Percentiles rank a stretch among this genome's conserved stretches.
phyloP scores from a whole-genome alignment of 2,797 vertebrate species.

The Chlorospingus flavigularis region DNA sequence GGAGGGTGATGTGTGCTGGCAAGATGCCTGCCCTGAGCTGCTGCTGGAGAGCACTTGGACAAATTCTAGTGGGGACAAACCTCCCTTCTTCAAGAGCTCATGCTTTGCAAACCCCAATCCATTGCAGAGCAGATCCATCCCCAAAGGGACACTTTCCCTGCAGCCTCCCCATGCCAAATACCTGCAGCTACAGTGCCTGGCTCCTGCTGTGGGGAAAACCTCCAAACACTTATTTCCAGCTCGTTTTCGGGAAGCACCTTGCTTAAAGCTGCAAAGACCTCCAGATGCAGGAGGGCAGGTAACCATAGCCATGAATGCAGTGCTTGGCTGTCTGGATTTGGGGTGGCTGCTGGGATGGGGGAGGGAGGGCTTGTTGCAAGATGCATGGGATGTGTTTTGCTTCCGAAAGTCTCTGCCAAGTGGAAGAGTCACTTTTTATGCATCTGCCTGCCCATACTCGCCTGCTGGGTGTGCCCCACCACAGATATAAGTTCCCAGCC shows the following conservation, averaged over 20 bases:
- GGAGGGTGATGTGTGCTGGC: background rate
- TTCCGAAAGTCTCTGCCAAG: background rate
- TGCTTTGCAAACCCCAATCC: background rate
- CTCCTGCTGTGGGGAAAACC: background rate
- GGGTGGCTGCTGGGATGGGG: background rate
- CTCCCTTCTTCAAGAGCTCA: fast-evolving
- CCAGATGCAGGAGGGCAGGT: no score
- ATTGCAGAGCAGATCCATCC: background rate
- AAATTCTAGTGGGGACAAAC: background rate
- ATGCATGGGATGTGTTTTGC: background rate
- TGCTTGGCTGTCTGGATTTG: fast-evolving
- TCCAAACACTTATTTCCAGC: background rate
- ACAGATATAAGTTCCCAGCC: background rate
- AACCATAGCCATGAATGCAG: background rate
- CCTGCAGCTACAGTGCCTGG: background rate
- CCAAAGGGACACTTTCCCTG: background rate
- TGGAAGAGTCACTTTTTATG: background rate
- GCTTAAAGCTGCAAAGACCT: background rate
- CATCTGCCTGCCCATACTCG: background rate
- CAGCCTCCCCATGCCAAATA: background rate
- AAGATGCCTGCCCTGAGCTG: background rate
- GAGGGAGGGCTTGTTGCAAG: background rate
- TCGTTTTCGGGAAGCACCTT: background rate
- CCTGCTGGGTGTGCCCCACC: background rate
- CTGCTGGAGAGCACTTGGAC: background rate